Evolutionary conservation across 2,888 invertebrate species (phyloP).

Genomic region (Pachliopta kotzebuea): DNA sequence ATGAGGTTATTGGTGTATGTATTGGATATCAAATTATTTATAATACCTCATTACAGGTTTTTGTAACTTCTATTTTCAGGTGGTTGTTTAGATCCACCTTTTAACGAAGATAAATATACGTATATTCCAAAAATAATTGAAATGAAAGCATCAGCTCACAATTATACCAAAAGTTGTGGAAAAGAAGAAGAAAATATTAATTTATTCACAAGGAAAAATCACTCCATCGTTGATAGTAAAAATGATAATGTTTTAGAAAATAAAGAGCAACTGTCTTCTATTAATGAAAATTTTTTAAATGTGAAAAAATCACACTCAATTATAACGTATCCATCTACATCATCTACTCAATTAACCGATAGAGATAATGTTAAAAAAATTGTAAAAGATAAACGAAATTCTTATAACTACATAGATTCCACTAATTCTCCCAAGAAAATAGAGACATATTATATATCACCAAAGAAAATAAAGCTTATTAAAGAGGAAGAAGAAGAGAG

Average conservation of each 20-base stretch:
- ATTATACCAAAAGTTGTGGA: slow-evolving; percentile 33
- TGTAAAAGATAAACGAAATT: slow-evolving; percentile 31
- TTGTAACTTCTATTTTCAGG: slow-evolving; percentile 45
- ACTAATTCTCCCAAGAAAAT: slow-evolving; percentile 28
- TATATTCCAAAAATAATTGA: slow-evolving; percentile 43
- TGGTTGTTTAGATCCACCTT: slow-evolving; percentile 70
- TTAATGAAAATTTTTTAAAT: slow-evolving; percentile 25
- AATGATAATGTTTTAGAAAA: slow-evolving; percentile 5
- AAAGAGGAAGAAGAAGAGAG: slow-evolving; percentile 6
- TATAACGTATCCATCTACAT: slow-evolving; percentile 55
- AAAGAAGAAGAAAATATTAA: slow-evolving; percentile 14
- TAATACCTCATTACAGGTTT: not conserved
- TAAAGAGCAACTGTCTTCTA: not conserved
- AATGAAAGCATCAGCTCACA: slow-evolving; percentile 22
- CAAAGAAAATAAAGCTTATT: slow-evolving; percentile 38
- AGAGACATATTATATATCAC: slow-evolving; percentile 44
- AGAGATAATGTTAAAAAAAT: slow-evolving; percentile 35
- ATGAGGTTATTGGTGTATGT: slow-evolving; percentile 4
- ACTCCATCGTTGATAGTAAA: slow-evolving; percentile 15
- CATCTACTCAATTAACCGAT: slow-evolving; percentile 36
- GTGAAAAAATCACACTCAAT: slow-evolving; percentile 47
- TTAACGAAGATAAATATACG: slow-evolving; percentile 59
- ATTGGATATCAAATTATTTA: not conserved
- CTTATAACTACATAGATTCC: slow-evolving; percentile 24
- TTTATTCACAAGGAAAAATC: slow-evolving; percentile 18